phyloP scores from a whole-genome alignment of 2,888 invertebrate genomes.

The Megalurothrips usitatus region DNA sequence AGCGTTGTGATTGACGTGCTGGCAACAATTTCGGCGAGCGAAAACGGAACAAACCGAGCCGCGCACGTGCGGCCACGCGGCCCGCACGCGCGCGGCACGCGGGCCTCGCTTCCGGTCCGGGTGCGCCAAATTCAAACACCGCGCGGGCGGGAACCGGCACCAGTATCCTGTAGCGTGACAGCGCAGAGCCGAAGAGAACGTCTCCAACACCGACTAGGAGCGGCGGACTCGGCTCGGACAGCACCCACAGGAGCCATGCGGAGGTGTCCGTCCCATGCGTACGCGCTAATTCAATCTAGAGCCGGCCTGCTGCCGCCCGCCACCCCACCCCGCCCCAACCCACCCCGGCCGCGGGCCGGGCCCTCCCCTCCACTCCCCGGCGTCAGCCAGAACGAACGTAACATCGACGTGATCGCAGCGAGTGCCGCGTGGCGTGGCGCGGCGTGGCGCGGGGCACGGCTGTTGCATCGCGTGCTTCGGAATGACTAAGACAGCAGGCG shows the following conservation, averaged over 20 bases:
- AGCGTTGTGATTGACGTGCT: slow-evolving; percentile 9
- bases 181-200: no score
- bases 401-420: neutral
- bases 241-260: no score
- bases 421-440: neutral
- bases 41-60: neutral
- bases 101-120: neutral
- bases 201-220: no score
- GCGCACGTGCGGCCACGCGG: neutral
- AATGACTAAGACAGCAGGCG: slow-evolving; percentile 5
- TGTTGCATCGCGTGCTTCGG: neutral
- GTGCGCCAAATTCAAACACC: no score
- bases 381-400: neutral
- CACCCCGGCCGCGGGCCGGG: neutral
- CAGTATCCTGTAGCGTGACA: no score
- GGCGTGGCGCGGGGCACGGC: neutral
- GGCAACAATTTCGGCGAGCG: neutral
- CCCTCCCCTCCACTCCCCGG: neutral
- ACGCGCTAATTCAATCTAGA: neutral
- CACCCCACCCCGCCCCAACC: slow-evolving; percentile 7
- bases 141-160: no score
- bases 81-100: neutral
- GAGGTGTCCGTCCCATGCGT: no score
- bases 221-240: no score
- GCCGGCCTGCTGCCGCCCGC: neutral